A percentile compares a stretch with the other conserved stretches of the same genome.
Evolutionary conservation across 2,888 invertebrate species (phyloP).

Genomic region (Pardosa pseudoannulata): DNA sequence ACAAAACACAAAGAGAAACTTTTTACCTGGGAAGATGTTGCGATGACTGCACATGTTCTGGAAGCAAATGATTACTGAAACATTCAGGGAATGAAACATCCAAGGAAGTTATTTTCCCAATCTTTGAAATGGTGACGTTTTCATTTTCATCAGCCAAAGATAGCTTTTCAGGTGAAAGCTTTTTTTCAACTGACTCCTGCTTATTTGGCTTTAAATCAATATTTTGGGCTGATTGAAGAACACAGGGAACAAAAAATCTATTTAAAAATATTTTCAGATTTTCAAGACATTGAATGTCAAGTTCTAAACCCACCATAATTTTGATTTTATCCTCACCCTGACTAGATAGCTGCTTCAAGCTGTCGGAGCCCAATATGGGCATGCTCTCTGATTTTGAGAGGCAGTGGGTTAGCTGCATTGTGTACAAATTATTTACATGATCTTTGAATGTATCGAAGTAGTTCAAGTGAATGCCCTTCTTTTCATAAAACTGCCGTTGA

Average conservation of each 20-base stretch:
- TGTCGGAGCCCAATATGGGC: constrained; percentile 7
- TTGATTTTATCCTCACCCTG: background rate
- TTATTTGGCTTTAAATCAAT: too few species aligned
- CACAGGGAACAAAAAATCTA: constrained; percentile 44
- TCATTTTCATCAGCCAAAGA: too few species aligned
- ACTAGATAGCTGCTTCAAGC: background rate
- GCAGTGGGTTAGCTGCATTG: constrained; percentile 1
- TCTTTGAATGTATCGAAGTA: constrained; percentile 44
- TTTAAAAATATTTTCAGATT: constrained; percentile 56
- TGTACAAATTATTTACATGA: constrained; percentile 30
- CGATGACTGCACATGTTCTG: too few species aligned
- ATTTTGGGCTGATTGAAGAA: constrained; percentile 11
- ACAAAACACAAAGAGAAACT: too few species aligned
- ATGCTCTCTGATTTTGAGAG: constrained; percentile 41
- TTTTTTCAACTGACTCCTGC: too few species aligned
- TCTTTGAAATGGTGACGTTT: too few species aligned
- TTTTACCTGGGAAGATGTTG: too few species aligned
- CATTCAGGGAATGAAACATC: too few species aligned
- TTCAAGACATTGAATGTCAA: constrained; percentile 60
- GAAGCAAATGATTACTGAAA: too few species aligned
- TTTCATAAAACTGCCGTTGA: constrained; percentile 46
- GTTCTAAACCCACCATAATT: constrained; percentile 24
- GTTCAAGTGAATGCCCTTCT: constrained; percentile 34
- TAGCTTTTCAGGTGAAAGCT: too few species aligned
- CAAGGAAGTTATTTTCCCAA: too few species aligned